Evolutionary conservation across 2,888 invertebrate genomes (phyloP).

Genomic region (Eupithecia inturbata): DNA sequence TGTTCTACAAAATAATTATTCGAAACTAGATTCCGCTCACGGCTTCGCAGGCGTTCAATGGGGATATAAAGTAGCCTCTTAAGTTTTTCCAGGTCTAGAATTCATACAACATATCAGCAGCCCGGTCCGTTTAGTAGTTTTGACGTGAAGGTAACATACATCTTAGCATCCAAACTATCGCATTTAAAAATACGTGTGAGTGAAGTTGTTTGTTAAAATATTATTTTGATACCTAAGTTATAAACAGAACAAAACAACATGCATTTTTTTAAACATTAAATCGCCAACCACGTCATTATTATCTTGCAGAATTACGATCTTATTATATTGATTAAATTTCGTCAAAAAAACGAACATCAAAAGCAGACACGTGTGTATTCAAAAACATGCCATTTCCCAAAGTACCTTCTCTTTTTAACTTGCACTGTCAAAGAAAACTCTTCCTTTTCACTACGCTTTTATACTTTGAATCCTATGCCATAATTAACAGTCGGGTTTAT

Average conservation of each 20-base stretch:
- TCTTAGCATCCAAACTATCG: neutral
- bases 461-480: conserved; percentile 58
- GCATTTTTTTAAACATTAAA: too few relatives aligned
- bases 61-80: neutral
- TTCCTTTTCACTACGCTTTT: conserved; percentile 79
- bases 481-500: conserved; percentile 73
- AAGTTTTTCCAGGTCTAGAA: neutral
- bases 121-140: neutral
- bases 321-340: too few relatives aligned
- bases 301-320: too few relatives aligned
- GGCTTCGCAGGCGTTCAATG: neutral
- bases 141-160: neutral
- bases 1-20: neutral
- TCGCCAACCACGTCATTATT: neutral
- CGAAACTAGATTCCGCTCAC: neutral
- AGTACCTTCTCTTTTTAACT: conserved; percentile 58
- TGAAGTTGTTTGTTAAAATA: neutral
- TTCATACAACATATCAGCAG: neutral
- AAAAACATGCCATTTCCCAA: conserved; percentile 35
- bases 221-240: too few relatives aligned
- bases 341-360: conserved; percentile 29
- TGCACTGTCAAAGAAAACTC: conserved; percentile 74
- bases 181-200: neutral
- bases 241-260: too few relatives aligned
- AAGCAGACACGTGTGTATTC: conserved; percentile 31